A percentile compares a stretch with the other conserved stretches of the same genome.
Conservation (phyloP, 2,888 invertebrate genomes). For the Chelonus formosanus region DNA sequence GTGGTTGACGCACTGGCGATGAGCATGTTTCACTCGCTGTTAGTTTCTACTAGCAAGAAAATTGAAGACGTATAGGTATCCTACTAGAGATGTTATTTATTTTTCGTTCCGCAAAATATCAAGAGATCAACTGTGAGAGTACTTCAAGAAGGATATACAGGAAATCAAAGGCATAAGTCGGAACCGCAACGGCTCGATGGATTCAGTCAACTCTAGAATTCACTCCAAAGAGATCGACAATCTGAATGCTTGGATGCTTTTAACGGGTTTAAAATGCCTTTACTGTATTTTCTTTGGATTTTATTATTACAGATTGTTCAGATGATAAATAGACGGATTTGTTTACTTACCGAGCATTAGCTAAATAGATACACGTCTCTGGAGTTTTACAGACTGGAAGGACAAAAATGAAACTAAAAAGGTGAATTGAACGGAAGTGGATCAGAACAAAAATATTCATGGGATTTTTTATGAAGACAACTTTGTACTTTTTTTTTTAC, state of each 20-base stretch:
- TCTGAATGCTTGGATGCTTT: constrained; percentile 30
- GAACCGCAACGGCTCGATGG: constrained; percentile 26
- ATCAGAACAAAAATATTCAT: too few species aligned
- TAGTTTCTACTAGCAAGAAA: constrained; percentile 1
- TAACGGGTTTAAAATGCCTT: constrained; percentile 30
- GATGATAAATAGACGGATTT: background rate
- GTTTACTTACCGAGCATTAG: too few species aligned
- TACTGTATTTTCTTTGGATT: constrained; percentile 16
- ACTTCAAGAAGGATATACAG: constrained; percentile 8
- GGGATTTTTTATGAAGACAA: too few species aligned
- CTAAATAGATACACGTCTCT: too few species aligned
- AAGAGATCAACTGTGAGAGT: background rate
- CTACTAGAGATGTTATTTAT: background rate
- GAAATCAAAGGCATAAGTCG: constrained; percentile 10
- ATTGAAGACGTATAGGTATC: constrained; percentile 21
- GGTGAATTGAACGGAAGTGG: too few species aligned
- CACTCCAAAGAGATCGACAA: constrained; percentile 28
- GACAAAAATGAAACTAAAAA: too few species aligned
- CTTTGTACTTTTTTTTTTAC: too few species aligned
- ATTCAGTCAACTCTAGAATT: constrained; percentile 19
- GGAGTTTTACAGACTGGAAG: too few species aligned
- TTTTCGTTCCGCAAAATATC: background rate
- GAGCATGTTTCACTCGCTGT: background rate
- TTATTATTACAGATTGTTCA: constrained; percentile 12
- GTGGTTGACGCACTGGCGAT: background rate